Percentiles rank a stretch among this genome's conserved stretches.
These are phyloP conservation scores for Cettia cetti DNA, from an alignment of 2,113 vertebrate species.

Conservation along the genomic window DNA sequence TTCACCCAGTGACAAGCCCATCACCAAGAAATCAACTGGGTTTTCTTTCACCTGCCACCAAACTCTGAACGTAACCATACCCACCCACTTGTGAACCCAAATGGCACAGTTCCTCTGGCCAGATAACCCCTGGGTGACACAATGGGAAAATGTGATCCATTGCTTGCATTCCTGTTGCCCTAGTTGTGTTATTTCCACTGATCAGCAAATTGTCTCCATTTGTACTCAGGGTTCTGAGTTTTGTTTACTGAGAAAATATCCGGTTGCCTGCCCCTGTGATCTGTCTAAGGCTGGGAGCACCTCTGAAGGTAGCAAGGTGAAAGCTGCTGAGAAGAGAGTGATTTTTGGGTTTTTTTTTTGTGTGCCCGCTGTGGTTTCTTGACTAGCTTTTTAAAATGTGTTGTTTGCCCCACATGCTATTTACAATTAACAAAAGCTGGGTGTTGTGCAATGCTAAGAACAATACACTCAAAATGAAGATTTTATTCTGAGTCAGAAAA, in stretches of 20 bases:
- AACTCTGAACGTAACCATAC: neutral
- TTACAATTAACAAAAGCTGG: neutral
- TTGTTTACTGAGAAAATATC: conserved; percentile 63
- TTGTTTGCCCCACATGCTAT: neutral
- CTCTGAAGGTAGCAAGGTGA: conserved; percentile 36
- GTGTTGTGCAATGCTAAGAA: neutral
- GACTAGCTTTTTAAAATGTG: neutral
- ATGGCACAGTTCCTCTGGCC: neutral
- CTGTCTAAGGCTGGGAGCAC: neutral
- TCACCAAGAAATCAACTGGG: neutral
- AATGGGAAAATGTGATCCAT: conserved; percentile 48
- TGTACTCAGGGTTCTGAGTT: neutral
- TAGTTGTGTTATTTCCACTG: conserved; percentile 30
- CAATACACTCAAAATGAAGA: conserved; percentile 1
- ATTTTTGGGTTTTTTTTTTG: neutral
- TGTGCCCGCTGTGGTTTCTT: neutral
- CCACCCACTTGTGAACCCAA: neutral
- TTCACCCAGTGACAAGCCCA: neutral
- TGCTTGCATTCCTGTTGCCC: conserved; percentile 36
- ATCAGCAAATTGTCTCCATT: conserved; percentile 49
- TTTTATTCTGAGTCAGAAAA: conserved; percentile 52
- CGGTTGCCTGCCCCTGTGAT: neutral
- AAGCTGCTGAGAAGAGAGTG: conserved; percentile 38
- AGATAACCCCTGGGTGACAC: neutral
- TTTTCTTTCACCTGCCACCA: neutral